Conservation (phyloP, 1,140 invertebrate species). For the Cotesia chilonis region DNA sequence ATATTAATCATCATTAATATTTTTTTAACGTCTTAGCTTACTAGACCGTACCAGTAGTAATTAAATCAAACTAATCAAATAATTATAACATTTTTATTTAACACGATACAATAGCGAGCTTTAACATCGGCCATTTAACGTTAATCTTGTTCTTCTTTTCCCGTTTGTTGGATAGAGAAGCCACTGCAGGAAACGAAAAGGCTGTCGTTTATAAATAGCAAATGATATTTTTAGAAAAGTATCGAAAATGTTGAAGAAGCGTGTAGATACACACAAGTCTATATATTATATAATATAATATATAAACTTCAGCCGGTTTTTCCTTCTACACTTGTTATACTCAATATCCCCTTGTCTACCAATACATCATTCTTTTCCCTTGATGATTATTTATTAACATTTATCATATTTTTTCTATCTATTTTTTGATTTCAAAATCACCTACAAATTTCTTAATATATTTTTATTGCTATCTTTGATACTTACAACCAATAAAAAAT, state of each 20-base stretch:
- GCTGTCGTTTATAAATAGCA: slow-evolving; percentile 46
- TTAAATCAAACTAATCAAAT: too few relatives aligned
- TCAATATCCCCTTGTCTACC: too few relatives aligned
- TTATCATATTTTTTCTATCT: too few relatives aligned
- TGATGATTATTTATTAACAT: too few relatives aligned
- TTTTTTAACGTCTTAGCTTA: too few relatives aligned
- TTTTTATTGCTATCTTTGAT: too few relatives aligned
- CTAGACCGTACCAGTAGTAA: too few relatives aligned
- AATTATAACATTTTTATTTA: too few relatives aligned
- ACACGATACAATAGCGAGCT: neutral
- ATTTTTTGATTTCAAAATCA: too few relatives aligned
- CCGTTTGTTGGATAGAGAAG: slow-evolving; percentile 27
- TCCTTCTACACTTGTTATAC: neutral
- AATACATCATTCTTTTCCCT: too few relatives aligned
- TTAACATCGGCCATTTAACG: slow-evolving; percentile 19
- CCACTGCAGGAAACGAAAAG: slow-evolving; percentile 27
- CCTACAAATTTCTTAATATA: too few relatives aligned
- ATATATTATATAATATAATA: neutral
- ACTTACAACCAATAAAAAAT: too few relatives aligned
- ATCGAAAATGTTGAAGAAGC: slow-evolving; percentile 33
- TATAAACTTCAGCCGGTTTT: neutral
- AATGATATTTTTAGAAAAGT: slow-evolving; percentile 47
- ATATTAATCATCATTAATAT: neutral
- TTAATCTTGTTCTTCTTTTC: slow-evolving; percentile 7
- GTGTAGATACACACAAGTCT: slow-evolving; percentile 19